Evolutionary conservation across 2,797 vertebrate species (phyloP).

Genomic region (Florisuga fusca): DNA sequence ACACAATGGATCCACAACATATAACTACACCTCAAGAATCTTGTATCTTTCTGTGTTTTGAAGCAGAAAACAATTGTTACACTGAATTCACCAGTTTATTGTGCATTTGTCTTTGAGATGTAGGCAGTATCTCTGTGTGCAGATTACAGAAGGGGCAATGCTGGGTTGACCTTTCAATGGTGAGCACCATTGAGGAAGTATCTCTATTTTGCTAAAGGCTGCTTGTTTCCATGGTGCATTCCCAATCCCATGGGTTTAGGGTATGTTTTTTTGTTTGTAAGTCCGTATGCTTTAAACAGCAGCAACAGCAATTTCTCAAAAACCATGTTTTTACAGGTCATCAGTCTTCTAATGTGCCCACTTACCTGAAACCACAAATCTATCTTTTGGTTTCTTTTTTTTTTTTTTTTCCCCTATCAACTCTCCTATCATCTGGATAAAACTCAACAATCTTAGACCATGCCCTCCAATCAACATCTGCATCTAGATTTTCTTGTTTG

Average conservation of each 20-base stretch:
- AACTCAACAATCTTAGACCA: background rate
- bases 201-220: background rate
- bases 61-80: background rate
- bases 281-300: background rate
- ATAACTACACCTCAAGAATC: background rate
- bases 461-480: background rate
- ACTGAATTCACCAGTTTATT: background rate
- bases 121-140: background rate
- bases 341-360: slow-evolving; percentile 5
- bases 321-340: slow-evolving; percentile 56
- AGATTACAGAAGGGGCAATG: background rate
- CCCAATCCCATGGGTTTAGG: background rate
- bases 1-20: background rate
- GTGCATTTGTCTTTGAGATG: background rate
- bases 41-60: background rate
- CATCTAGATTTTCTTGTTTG: background rate
- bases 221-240: slow-evolving; percentile 7
- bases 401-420: background rate
- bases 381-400: background rate
- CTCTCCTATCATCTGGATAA: slow-evolving; percentile 3
- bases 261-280: background rate
- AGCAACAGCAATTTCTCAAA: slow-evolving; percentile 6
- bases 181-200: background rate
- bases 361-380: slow-evolving; percentile 55
- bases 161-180: background rate